Evolutionary conservation across 1,140 invertebrate species (phyloP).

Genomic region (Pteromalus puparum): DNA sequence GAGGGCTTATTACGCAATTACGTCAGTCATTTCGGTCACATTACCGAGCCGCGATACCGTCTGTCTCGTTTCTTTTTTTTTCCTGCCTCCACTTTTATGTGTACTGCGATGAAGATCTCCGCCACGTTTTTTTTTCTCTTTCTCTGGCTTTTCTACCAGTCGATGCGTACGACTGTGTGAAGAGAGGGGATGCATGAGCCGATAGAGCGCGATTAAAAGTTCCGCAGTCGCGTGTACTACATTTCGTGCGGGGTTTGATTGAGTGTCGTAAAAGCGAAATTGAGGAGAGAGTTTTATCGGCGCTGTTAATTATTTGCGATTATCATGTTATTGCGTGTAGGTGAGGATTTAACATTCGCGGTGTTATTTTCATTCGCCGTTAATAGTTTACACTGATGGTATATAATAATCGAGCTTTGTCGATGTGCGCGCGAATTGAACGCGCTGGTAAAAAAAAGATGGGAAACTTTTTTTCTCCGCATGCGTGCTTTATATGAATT

Average conservation of each 20-base stretch:
- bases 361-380: neutral
- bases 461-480: neutral
- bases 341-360: slow-evolving; percentile 23
- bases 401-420: neutral
- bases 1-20: slow-evolving; percentile 72
- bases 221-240: slow-evolving; percentile 2
- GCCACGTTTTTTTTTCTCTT: slow-evolving; percentile 52
- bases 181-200: neutral
- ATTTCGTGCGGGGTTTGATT: slow-evolving; percentile 35
- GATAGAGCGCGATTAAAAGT: slow-evolving; percentile 7
- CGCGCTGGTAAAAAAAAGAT: neutral
- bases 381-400: neutral
- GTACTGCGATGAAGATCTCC: slow-evolving; percentile 10
- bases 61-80: slow-evolving; percentile 38
- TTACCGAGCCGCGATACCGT: slow-evolving; percentile 57
- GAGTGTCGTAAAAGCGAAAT: slow-evolving; percentile 45
- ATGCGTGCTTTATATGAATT: neutral
- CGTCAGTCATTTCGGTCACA: slow-evolving; percentile 67
- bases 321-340: slow-evolving; percentile 41
- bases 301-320: slow-evolving; percentile 30
- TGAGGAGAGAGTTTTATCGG: slow-evolving; percentile 28
- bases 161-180: too few species aligned
- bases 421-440: neutral
- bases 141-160: slow-evolving; percentile 20
- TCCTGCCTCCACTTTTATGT: neutral